Conservation (phyloP, 2,113 vertebrate species). For the Amazona guildingii region DNA sequence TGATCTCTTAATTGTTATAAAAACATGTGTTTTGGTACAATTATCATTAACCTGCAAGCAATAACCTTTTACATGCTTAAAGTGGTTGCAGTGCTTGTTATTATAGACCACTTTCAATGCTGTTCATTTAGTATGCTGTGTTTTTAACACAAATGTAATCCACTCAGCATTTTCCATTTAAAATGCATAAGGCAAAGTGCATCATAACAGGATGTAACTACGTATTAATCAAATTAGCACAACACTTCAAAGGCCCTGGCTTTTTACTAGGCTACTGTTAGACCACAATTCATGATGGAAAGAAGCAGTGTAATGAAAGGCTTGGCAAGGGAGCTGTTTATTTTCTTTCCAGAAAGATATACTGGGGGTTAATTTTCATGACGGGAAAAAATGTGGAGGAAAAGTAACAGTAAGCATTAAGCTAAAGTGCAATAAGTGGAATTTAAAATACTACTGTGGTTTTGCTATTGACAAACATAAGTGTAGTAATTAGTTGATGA, state of each 20-base stretch:
- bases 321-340: constrained; percentile 76
- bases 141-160: constrained; percentile 76
- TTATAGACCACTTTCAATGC: constrained; percentile 70
- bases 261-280: constrained; percentile 77
- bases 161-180: constrained; percentile 82
- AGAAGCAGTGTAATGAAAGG: constrained; percentile 75
- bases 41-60: constrained; percentile 75
- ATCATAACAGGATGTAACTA: constrained; percentile 84
- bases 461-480: constrained; percentile 68
- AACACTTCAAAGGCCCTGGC: constrained; percentile 80
- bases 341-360: constrained; percentile 76
- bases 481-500: constrained; percentile 75
- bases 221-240: constrained; percentile 88
- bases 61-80: constrained; percentile 69
- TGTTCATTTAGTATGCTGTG: constrained; percentile 75
- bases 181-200: constrained; percentile 86
- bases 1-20: constrained; percentile 71
- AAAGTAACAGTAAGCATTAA: constrained; percentile 73
- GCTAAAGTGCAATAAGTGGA: constrained; percentile 62
- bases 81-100: constrained; percentile 68
- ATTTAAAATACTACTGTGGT: constrained; percentile 65
- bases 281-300: constrained; percentile 78
- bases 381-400: constrained; percentile 71
- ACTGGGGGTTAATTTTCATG: constrained; percentile 80
- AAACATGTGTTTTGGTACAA: constrained; percentile 72